Evolutionary conservation across 1,140 invertebrate species (phyloP).

Genomic region (Cecropterus lyciades): DNA sequence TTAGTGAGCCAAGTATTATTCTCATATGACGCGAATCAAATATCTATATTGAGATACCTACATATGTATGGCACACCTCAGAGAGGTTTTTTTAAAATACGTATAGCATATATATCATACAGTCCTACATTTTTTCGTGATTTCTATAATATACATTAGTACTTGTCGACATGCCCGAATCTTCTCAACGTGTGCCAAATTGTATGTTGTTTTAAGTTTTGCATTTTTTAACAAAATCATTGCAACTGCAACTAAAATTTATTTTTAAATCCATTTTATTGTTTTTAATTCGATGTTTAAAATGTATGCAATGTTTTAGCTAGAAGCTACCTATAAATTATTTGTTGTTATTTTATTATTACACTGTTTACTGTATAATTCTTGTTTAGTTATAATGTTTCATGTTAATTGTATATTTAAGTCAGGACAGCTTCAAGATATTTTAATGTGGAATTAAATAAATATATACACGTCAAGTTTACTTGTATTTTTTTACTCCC

Average conservation of each 20-base stretch:
- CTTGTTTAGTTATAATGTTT: conserved; percentile 56
- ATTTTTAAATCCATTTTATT: conserved; percentile 12
- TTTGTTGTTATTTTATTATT: conserved; percentile 53
- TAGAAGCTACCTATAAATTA: conserved; percentile 50
- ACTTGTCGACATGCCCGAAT: too few relatives aligned
- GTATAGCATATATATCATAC: too few relatives aligned
- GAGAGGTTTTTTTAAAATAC: too few relatives aligned
- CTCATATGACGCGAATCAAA: too few relatives aligned
- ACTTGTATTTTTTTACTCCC: background rate
- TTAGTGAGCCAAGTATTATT: too few relatives aligned
- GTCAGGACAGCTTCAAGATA: conserved; percentile 66
- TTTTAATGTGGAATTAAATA: conserved; percentile 73
- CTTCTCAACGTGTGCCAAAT: conserved; percentile 25
- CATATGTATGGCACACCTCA: too few relatives aligned
- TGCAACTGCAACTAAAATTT: too few relatives aligned
- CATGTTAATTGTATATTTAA: conserved; percentile 60
- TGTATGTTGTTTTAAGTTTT: background rate
- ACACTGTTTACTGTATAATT: conserved; percentile 42
- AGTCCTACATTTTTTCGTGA: too few relatives aligned
- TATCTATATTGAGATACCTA: too few relatives aligned
- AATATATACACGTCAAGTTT: conserved; percentile 69
- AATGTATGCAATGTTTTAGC: conserved; percentile 44
- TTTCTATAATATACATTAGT: too few relatives aligned
- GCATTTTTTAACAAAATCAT: conserved; percentile 21
- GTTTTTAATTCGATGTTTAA: conserved; percentile 33